Base-by-base conservation (phyloP, 1,140 invertebrate genomes). In the Lasioglossum baleicum region DNA sequence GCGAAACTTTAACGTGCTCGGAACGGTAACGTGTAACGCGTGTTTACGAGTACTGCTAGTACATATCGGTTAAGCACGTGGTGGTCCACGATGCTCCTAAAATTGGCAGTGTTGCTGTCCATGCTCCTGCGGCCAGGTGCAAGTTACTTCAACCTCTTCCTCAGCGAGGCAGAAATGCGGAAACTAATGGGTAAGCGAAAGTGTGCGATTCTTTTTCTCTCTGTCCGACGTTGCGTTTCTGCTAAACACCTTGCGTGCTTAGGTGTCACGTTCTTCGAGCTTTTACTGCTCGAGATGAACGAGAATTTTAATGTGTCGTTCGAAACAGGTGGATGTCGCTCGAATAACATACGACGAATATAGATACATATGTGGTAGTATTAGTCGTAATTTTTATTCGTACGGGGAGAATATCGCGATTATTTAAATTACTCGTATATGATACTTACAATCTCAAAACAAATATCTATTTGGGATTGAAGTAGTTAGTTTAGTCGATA, bases 61-160 rank as follows among this genome's bases (percentile, higher is more conserved):
- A 56, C 35, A 42, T 82, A 72, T 60, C 61, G 76, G 61, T 73
- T 73, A 65, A 79, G 75, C 84, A 85, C 84, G 84, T 85, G 84
- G 84, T 84, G 70, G 82, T 31, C 35, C 77, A 81, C 77, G 84
- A 86, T 86, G 84, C 75, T 86, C 63, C 31, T 78, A 26, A 74
- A 65, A 72, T 67, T 85, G 20, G 66, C 63, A 76, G 83, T 90
- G 69, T 84, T 90, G 85, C 83, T 88, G 82, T 76, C 85, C 77
- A 71, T 90, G 71, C 64, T 88, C 71, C 84, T 88, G 71, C 83
- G 84, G 80, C 89, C 91, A 64, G 88, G 88, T 71, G 79, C 88
- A 58, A 88, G 90, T 65, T 92, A 90, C 85, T 93, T 93, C 90
- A 93, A 93, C 81, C 89, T 93, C 22, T 93, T 93, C 74, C 90